Evolutionary conservation across 2,113 vertebrate species (phyloP).

Genomic region (Xyrauchen texanus): DNA sequence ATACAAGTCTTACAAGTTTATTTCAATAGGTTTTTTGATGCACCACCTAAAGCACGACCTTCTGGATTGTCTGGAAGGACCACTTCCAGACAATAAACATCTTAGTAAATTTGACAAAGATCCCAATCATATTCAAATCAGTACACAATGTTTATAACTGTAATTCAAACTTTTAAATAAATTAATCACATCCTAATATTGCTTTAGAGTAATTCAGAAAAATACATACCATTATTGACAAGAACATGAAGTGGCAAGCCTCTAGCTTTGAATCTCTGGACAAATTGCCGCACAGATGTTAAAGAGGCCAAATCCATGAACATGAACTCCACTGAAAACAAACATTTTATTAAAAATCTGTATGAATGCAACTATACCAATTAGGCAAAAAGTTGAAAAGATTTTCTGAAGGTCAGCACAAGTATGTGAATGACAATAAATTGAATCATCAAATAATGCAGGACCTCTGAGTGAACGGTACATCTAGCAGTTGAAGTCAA

Average conservation of each 20-base stretch:
- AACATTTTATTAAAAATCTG: constrained; percentile 28
- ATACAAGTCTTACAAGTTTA: too few species aligned
- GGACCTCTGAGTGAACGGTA: background rate
- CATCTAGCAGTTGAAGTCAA: background rate
- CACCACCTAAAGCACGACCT: too few species aligned
- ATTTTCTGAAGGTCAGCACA: constrained; percentile 8
- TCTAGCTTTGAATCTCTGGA: constrained; percentile 74
- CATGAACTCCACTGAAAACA: constrained; percentile 82
- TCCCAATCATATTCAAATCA: too few species aligned
- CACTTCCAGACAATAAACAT: too few species aligned
- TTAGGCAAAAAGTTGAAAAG: constrained; percentile 23
- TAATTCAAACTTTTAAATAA: too few species aligned
- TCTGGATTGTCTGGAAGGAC: too few species aligned
- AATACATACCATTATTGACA: constrained; percentile 87
- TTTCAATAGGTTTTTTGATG: too few species aligned
- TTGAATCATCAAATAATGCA: background rate
- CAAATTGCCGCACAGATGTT: constrained; percentile 81
- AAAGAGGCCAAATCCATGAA: constrained; percentile 86
- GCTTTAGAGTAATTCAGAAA: background rate
- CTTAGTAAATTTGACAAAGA: too few species aligned
- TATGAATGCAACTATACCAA: constrained; percentile 23
- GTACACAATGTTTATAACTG: too few species aligned
- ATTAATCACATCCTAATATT: too few species aligned
- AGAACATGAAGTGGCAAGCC: constrained; percentile 83
- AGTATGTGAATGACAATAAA: background rate